phyloP scores from a whole-genome alignment of 2,888 invertebrate genomes.

The Ophion slaviceki region DNA sequence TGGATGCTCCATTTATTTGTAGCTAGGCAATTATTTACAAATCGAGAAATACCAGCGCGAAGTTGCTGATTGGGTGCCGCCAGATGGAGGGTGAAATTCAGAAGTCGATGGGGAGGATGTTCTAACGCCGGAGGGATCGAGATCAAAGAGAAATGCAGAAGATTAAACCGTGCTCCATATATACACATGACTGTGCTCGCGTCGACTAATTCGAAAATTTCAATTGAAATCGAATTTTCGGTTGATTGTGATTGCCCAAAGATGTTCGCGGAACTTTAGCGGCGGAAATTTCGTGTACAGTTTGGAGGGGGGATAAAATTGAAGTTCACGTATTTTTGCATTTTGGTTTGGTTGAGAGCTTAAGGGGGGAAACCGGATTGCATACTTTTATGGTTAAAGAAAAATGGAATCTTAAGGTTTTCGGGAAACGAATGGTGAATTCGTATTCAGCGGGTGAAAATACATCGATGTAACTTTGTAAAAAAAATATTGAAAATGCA shows the following conservation, averaged over 20 bases:
- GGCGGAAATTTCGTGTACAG: neutral
- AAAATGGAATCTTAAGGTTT: too few relatives aligned
- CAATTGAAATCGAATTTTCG: neutral
- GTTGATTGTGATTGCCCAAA: neutral
- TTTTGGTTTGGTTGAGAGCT: too few relatives aligned
- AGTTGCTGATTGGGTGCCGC: conserved; percentile 23
- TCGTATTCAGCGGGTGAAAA: too few relatives aligned
- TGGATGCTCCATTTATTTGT: neutral
- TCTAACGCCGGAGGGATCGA: conserved; percentile 64
- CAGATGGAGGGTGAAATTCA: conserved; percentile 19
- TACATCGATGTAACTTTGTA: too few relatives aligned
- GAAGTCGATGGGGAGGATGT: conserved; percentile 44
- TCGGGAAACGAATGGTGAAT: too few relatives aligned
- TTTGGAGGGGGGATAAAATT: too few relatives aligned
- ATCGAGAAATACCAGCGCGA: conserved; percentile 15
- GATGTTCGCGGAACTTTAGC: neutral
- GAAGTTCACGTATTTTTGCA: too few relatives aligned
- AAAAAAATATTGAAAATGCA: too few relatives aligned
- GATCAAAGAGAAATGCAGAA: conserved; percentile 67
- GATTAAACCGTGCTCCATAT: conserved; percentile 61
- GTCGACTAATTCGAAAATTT: neutral
- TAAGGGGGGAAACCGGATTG: too few relatives aligned
- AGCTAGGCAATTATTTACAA: conserved; percentile 53
- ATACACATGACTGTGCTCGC: neutral
- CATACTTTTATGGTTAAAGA: too few relatives aligned